Base-by-base conservation (phyloP, 1,140 invertebrate species). In the Hylaeus anthracinus region DNA sequence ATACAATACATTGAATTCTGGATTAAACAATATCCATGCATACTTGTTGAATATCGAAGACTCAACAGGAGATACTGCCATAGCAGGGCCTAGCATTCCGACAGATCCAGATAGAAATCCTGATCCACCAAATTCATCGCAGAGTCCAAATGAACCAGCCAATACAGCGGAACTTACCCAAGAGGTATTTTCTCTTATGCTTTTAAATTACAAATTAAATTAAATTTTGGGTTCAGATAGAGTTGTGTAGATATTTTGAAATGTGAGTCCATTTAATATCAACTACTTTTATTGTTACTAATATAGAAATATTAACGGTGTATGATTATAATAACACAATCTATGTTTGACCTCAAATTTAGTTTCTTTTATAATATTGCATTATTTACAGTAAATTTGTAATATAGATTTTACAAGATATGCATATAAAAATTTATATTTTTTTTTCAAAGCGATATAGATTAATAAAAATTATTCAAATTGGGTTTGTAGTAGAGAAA, bases 1-100 rank as follows among this genome's bases (percentile, higher is more conserved):
- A 66, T 95, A 95, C 85, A 94, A 93, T 71, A 93, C 91, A 91
- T 88, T 94, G 78, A 92, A 93, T 64, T 87, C 91, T 39, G 90
- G 88, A 0, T 87, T 84, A 45, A 93, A 93, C 64, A 86, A 94
- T 78, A 94, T 95, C 61, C 94, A 94, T 60, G 94, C 94, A 8
- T 95, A 95, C 87, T 82, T 95, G 15, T 86, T 95, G 6, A 94
- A 94, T 78, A 79, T 94, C 37, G 93, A 94, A 43, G 93, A 93
- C 5, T 43, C 87, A 53, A 82, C 71, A 37, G 86, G 88, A 82
- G 85, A 90, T 66, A 83, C 77, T 2, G 71, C 84, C 0, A 82
- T 78, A 3, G 89, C 90, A 55, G 90, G 89, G 43, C 81, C 90
- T 5, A 91, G 88, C 66, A 79, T 89, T 55, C 86, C 88, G 6